phyloP scores from a whole-genome alignment of 2,888 invertebrate genomes.

The Heliconius aoede region DNA sequence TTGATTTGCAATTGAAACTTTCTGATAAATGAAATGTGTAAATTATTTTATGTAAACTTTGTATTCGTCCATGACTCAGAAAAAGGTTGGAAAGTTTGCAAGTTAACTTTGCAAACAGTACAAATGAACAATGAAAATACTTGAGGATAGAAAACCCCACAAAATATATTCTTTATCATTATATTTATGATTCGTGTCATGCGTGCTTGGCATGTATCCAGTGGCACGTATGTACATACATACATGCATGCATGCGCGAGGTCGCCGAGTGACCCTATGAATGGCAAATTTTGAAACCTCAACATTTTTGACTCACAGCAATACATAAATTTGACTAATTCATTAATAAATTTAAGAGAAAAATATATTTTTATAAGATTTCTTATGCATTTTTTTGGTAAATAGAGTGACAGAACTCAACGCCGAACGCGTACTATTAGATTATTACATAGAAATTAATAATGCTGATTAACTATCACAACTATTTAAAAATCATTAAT shows the following conservation, averaged over 20 bases:
- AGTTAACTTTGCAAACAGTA: not conserved
- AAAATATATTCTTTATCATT: conserved; percentile 12
- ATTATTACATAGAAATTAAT: too few relatives aligned
- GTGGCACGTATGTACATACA: conserved; percentile 36
- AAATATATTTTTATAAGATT: not conserved
- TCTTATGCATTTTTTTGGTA: not conserved
- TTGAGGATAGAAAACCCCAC: not conserved
- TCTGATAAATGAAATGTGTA: too few relatives aligned
- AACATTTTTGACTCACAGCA: not conserved
- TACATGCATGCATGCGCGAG: conserved; percentile 38
- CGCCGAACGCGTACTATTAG: too few relatives aligned
- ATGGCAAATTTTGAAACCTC: conserved; percentile 18
- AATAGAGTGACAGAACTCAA: too few relatives aligned
- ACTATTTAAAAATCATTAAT: not conserved
- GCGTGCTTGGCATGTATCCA: conserved; percentile 43
- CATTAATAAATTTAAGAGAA: not conserved
- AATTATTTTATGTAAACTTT: not conserved
- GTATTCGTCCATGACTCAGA: not conserved
- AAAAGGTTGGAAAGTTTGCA: not conserved
- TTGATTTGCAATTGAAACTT: too few relatives aligned
- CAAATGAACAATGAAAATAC: conserved; percentile 2
- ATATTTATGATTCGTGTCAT: conserved; percentile 44
- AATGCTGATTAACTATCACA: too few relatives aligned
- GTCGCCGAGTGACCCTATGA: conserved; percentile 47
- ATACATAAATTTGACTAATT: not conserved